phyloP scores from a whole-genome alignment of 2,888 invertebrate species.

The Spodoptera exigua region DNA sequence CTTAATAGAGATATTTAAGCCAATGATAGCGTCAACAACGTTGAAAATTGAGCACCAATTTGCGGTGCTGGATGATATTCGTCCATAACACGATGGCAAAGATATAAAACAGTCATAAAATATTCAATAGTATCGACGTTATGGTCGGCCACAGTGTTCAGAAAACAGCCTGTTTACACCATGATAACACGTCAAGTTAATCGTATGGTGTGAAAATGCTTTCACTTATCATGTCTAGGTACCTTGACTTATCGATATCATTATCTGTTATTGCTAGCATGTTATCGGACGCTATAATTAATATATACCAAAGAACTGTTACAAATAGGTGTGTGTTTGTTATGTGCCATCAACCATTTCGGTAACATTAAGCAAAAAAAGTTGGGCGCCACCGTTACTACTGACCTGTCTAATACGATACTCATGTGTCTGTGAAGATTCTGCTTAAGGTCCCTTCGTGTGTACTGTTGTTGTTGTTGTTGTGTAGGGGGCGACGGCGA shows the following conservation, averaged over 20 bases:
- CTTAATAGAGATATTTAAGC: constrained; percentile 35
- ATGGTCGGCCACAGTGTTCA: constrained; percentile 45
- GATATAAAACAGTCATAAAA: constrained; percentile 54
- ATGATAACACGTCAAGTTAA: constrained; percentile 56
- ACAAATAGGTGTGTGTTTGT: constrained; percentile 27
- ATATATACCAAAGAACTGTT: constrained; percentile 29
- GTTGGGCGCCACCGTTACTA: constrained; percentile 46
- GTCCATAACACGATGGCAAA: constrained; percentile 36
- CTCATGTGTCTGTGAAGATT: constrained; percentile 88
- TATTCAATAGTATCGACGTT: constrained; percentile 58
- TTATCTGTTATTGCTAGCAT: constrained; percentile 55
- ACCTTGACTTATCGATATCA: constrained; percentile 52
- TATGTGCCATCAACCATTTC: constrained; percentile 22
- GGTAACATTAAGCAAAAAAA: constrained; percentile 21
- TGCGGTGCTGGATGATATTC: constrained; percentile 41
- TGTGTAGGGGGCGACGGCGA: constrained; percentile 65
- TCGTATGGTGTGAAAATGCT: constrained; percentile 59
- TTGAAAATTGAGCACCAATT: constrained; percentile 47
- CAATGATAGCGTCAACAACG: constrained; percentile 40
- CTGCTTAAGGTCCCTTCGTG: constrained; percentile 84
- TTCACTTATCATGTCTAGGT: constrained; percentile 55
- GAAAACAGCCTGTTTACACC: constrained; percentile 56
- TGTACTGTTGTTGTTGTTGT: constrained; percentile 69
- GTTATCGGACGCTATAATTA: constrained; percentile 42
- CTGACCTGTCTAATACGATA: constrained; percentile 88